Evolutionary conservation across 2,113 vertebrate genomes (phyloP).

Genomic region (Asarcornis scutulata): DNA sequence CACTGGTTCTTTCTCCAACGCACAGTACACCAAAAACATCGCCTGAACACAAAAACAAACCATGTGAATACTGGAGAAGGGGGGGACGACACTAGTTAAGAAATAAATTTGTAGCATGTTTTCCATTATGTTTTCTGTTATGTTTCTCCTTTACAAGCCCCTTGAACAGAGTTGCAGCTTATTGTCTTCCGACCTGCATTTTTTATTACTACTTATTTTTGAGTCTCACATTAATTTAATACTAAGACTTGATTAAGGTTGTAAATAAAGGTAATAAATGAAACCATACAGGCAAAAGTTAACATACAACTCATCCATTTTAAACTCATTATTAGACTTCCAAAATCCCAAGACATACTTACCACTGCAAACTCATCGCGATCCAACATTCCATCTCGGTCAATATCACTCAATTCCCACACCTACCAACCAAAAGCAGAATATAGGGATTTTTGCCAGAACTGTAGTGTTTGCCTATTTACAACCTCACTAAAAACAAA

Average conservation of each 20-base stretch:
- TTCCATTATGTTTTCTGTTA: neutral
- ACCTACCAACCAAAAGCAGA: slow-evolving; percentile 81
- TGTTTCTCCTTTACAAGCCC: neutral
- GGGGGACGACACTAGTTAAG: neutral
- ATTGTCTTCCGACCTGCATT: neutral
- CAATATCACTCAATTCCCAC: slow-evolving; percentile 97
- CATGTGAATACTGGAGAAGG: neutral
- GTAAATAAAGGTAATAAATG: neutral
- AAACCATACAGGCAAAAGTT: neutral
- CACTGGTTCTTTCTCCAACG: slow-evolving; percentile 94
- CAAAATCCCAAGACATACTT: slow-evolving; percentile 70
- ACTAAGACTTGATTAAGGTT: neutral
- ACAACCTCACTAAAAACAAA: neutral
- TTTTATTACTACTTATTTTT: neutral
- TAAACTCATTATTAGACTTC: neutral
- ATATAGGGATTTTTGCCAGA: neutral
- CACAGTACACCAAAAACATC: slow-evolving; percentile 98
- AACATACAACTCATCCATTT: neutral
- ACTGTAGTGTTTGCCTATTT: neutral
- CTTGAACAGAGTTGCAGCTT: neutral
- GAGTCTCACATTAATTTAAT: neutral
- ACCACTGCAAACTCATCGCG: slow-evolving; percentile 99
- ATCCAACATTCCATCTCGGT: slow-evolving; percentile 97
- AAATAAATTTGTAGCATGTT: neutral
- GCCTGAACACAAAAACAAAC: slow-evolving; percentile 79